These are phyloP conservation scores for Salvelinus fontinalis DNA, from an alignment of 2,113 vertebrate genomes.

Conservation along the genomic window DNA sequence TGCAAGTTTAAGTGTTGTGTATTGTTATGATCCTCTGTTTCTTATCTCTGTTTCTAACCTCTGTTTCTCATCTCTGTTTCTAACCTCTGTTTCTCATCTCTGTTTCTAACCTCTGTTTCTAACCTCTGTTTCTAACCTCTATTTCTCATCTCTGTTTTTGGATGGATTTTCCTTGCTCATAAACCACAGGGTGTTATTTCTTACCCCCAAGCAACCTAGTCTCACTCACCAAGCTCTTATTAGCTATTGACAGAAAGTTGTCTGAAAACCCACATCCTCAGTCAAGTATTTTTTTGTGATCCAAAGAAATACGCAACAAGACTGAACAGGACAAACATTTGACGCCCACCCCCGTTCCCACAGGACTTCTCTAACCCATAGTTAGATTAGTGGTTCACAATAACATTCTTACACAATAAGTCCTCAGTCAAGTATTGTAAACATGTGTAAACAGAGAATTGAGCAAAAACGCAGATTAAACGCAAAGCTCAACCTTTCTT, in stretches of 20 bases:
- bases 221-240: not conserved
- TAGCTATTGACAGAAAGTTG: slow-evolving; percentile 5
- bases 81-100: no score
- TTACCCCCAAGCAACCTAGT: not conserved
- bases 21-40: not conserved
- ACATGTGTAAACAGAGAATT: not conserved
- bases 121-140: no score
- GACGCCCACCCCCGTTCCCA: no score
- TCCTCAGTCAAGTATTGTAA: slow-evolving; percentile 6
- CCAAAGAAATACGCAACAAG: no score
- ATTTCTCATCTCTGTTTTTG: not conserved
- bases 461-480: not conserved
- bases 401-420: not conserved
- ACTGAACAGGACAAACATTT: no score
- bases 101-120: no score
- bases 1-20: not conserved
- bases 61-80: no score
- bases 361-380: no score
- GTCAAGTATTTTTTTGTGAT: not conserved
- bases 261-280: slow-evolving; percentile 4
- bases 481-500: not conserved
- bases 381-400: no score
- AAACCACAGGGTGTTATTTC: slow-evolving; percentile 10
- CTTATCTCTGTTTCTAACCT: no score
- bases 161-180: not conserved